These are phyloP conservation scores for Drosophila neocordata DNA, from an alignment of 1,140 invertebrate species.

Conservation along the genomic window DNA sequence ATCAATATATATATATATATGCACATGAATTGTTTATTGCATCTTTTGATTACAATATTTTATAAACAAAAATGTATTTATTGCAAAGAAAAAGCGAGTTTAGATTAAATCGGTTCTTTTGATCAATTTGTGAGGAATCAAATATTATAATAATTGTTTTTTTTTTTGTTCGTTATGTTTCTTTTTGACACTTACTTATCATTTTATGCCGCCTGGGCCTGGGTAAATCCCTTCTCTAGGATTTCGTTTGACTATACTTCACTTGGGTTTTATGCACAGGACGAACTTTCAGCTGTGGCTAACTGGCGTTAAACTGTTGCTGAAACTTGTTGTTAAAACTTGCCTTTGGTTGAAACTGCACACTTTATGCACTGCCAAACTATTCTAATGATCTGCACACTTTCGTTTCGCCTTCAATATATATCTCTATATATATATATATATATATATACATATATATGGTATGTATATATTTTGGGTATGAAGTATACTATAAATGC, in stretches of 20 bases:
- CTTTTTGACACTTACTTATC: conserved; percentile 66
- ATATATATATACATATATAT: no score
- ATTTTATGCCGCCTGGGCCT: conserved; percentile 76
- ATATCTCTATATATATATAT: no score
- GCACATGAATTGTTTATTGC: no score
- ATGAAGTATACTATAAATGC: background rate
- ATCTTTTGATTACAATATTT: no score
- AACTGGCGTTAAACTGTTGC: conserved; percentile 25
- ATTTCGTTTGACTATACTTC: conserved; percentile 39
- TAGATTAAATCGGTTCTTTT: no score
- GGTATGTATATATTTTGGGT: conserved; percentile 5
- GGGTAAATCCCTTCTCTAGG: conserved; percentile 66
- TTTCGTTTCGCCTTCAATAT: background rate
- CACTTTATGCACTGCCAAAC: conserved; percentile 1
- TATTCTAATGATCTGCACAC: conserved; percentile 19
- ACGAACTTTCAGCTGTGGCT: conserved; percentile 19
- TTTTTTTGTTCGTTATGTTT: background rate
- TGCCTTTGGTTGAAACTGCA: conserved; percentile 11
- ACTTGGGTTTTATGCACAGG: conserved; percentile 38
- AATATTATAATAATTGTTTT: conserved; percentile 3
- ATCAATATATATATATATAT: no score
- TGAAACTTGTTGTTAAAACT: conserved; percentile 11
- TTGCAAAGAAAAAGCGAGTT: no score
- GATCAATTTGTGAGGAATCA: no score
- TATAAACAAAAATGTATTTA: no score